A percentile compares a stretch with the other conserved stretches of the same genome.
These are phyloP conservation scores for Acromyrmex charruanus DNA, from an alignment of 1,140 invertebrate species.

Conservation along the genomic window DNA sequence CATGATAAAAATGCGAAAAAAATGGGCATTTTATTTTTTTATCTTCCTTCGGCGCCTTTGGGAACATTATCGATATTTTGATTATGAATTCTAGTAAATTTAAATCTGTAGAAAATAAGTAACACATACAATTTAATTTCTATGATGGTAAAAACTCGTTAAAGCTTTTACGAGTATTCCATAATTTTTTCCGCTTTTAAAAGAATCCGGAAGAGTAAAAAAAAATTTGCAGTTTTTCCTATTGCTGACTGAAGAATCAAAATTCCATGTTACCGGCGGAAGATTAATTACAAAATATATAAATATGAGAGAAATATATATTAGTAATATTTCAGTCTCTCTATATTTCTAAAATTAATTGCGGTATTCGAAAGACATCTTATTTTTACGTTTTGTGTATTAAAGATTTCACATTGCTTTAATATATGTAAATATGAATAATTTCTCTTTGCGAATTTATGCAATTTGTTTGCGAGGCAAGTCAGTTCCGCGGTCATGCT, in stretches of 20 bases:
- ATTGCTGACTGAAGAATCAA: no score
- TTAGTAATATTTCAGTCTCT: background rate
- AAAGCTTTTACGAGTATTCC: no score
- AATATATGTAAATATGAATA: background rate
- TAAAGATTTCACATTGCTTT: background rate
- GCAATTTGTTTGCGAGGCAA: background rate
- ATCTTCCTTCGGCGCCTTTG: no score
- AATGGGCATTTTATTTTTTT: background rate
- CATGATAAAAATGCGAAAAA: background rate
- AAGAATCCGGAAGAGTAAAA: no score
- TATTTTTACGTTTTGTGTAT: background rate
- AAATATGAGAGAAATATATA: background rate
- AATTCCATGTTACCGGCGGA: no score
- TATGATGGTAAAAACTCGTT: no score
- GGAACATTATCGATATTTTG: no score
- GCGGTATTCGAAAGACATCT: background rate
- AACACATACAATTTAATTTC: no score
- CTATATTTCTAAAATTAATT: constrained; percentile 16
- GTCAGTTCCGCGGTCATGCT: background rate
- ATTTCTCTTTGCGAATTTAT: background rate
- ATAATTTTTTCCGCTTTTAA: no score
- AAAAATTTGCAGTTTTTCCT: no score
- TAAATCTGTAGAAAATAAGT: no score
- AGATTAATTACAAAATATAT: background rate
- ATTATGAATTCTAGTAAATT: no score